Evolutionary conservation across 1,140 invertebrate genomes (phyloP), one percentile per base, ranked within the genome.

Genomic region (Drosophila subpulchrella): DNA sequence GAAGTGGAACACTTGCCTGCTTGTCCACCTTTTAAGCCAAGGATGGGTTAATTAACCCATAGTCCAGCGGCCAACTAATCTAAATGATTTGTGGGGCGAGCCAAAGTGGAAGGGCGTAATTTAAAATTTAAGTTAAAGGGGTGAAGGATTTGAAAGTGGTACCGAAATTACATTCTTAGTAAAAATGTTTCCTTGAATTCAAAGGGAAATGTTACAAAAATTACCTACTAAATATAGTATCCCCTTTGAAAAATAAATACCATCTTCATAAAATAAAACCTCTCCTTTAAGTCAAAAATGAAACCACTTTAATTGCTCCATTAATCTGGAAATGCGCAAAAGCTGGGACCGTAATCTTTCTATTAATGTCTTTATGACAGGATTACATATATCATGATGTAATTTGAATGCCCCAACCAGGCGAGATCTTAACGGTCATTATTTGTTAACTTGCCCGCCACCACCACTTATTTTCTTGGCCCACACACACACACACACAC

Each of bases 331-430:
- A 6, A n/a, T 41, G 13, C 6, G 7, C n/a, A 39, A 13, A 24
- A 7, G 44, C 17, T 13, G 11, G 15, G 12, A 34, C 4, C 30
- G 17, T 39, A 39, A 30, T 61, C 57, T 61, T 20, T 62, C 13
- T 60, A 59, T 62, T 60, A 59, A 42, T 38, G 24, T 65, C 15
- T 65, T 44, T 46, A 65, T 48, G 58, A 36, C 44, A 12, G 46
- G 38, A 66, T 65, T 66, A 38, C 67, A n/a, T 68, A 57, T 70
- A 68, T 57, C 42, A 58, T 70, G 65, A 57, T 70, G 67, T 57
- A 57, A 71, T 70, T 71, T 71, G 57, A 70, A 58, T 57, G 65
- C 44, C 67, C 36, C 48, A 34, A 27, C 27, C 38, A n/a, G n/a
- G 48, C 27, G 13, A 32, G 11, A 67, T 67, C 60, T 51, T 34